phyloP scores from a whole-genome alignment of 2,888 invertebrate genomes.

The Nomada fucata region DNA sequence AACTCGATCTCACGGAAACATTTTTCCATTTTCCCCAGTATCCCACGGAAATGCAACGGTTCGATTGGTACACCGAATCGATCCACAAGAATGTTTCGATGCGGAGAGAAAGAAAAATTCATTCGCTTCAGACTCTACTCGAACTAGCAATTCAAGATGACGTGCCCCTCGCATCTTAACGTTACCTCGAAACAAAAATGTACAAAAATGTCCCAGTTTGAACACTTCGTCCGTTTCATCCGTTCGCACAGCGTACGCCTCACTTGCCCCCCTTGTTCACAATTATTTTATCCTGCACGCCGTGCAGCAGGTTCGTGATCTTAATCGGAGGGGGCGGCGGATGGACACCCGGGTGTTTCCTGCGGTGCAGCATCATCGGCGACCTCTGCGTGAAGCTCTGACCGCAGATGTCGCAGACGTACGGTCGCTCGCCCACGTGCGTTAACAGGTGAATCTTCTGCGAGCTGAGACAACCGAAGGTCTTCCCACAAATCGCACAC shows the following conservation, averaged over 20 bases:
- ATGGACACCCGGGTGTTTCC: slow-evolving; percentile 79
- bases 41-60: not conserved
- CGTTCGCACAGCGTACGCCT: not conserved
- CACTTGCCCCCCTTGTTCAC: slow-evolving; percentile 70
- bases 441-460: slow-evolving; percentile 78
- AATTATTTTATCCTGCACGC: slow-evolving; percentile 78
- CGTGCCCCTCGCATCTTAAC: not conserved
- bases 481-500: slow-evolving; percentile 80
- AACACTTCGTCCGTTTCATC: not conserved
- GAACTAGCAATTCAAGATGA: not conserved
- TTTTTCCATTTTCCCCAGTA: not conserved
- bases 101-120: not conserved
- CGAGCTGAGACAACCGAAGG: slow-evolving; percentile 78
- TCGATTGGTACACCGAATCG: slow-evolving; percentile 2
- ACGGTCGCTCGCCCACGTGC: slow-evolving; percentile 80
- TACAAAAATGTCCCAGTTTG: slow-evolving; percentile 7
- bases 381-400: slow-evolving; percentile 80
- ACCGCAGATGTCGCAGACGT: slow-evolving; percentile 80
- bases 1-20: not conserved
- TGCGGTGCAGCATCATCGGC: slow-evolving; percentile 80
- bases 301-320: slow-evolving; percentile 79
- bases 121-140: not conserved
- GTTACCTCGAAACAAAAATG: not conserved
- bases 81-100: not conserved
- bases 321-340: slow-evolving; percentile 81